A percentile compares a stretch with the other conserved stretches of the same genome.
Evolutionary conservation across 35 echinoderm and acorn worm species (phyloP).

Genomic region (Strongylocentrotus purpuratus): DNA sequence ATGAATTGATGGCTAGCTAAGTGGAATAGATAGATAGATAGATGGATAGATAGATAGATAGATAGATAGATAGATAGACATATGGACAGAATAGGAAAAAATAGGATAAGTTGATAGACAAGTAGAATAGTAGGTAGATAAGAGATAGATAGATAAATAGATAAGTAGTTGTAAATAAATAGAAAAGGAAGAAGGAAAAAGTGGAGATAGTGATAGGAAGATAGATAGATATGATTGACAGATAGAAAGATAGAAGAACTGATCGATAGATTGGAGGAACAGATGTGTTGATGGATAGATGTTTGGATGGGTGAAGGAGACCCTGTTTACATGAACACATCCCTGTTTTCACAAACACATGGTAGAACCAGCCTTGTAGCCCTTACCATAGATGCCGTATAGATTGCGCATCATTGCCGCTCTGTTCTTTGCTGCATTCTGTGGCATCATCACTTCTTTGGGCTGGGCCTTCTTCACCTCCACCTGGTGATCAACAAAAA

Average conservation of each 20-base stretch:
- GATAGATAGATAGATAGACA: not conserved
- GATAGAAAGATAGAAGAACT: not conserved
- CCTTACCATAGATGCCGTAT: conserved; percentile 88
- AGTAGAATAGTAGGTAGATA: too few species aligned
- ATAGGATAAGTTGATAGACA: too few species aligned
- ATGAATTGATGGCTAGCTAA: not conserved
- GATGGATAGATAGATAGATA: not conserved
- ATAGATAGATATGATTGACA: not conserved
- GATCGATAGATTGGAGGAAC: not conserved
- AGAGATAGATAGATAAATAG: not conserved
- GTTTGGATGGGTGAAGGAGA: not conserved
- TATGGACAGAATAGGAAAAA: not conserved
- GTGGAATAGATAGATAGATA: not conserved
- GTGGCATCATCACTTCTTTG: conserved; percentile 94
- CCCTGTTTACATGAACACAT: not conserved
- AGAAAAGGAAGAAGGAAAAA: not conserved
- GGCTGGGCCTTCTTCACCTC: conserved; percentile 97
- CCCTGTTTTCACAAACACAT: not conserved
- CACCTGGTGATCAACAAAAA: conserved; percentile 53
- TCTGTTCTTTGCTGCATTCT: conserved; percentile 71
- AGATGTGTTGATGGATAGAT: not conserved
- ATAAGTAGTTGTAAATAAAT: not conserved
- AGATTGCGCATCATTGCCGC: conserved; percentile 88
- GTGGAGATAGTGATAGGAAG: not conserved
- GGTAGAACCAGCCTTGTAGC: not conserved